phyloP scores from a whole-genome alignment of 2,113 vertebrate species.

The Aegypius monachus region DNA sequence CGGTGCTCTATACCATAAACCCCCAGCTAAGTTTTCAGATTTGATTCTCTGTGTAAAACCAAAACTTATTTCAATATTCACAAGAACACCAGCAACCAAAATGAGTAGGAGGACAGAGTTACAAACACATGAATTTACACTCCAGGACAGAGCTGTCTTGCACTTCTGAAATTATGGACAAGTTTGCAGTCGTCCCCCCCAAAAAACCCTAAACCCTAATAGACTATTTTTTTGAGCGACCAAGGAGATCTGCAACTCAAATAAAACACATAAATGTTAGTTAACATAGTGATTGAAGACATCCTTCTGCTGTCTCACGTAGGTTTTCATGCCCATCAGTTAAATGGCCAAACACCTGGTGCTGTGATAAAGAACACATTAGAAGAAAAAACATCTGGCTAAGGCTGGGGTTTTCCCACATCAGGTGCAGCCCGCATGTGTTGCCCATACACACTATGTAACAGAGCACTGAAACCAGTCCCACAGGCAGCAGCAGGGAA shows the following conservation, averaged over 20 bases:
- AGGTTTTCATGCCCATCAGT: not conserved
- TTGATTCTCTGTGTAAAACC: not conserved
- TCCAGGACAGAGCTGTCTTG: not conserved
- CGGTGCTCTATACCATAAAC: not conserved
- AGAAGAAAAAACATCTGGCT: not conserved
- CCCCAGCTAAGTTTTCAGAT: not conserved
- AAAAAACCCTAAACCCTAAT: not conserved
- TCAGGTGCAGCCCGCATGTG: not conserved
- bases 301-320: not conserved
- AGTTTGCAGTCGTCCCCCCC: not conserved
- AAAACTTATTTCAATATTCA: not conserved
- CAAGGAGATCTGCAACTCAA: not conserved
- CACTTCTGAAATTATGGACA: not conserved
- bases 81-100: not conserved
- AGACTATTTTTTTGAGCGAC: not conserved
- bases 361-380: not conserved
- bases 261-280: not conserved
- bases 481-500: not conserved
- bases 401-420: not conserved
- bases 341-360: not conserved
- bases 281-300: not conserved
- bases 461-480: not conserved
- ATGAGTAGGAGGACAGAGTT: not conserved
- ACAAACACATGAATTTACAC: not conserved
- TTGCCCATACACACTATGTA: rapidly evolving